Evolutionary conservation across 2,113 vertebrate species (phyloP).

Genomic region (Oryzias woworae): DNA sequence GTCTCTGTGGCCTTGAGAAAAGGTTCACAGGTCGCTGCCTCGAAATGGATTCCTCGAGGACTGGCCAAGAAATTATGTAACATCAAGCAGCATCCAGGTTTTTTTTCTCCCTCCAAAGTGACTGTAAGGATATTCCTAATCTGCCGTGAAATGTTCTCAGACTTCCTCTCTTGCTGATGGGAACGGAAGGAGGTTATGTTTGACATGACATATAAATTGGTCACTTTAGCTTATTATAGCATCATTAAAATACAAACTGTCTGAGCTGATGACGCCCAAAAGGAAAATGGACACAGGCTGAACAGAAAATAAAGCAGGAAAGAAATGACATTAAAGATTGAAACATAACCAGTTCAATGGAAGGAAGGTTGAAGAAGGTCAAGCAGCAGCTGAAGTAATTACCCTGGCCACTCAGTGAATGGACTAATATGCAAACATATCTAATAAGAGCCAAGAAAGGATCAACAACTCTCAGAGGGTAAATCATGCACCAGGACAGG

Average conservation of each 20-base stretch:
- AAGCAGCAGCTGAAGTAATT: conserved; percentile 8
- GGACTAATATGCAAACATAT: conserved; percentile 33
- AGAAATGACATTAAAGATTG: not conserved
- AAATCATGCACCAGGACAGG: conserved; percentile 25
- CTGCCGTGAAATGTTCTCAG: conserved; percentile 10
- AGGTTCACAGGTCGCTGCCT: conserved; percentile 43
- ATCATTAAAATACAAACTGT: conserved; percentile 18
- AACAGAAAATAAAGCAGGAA: not conserved
- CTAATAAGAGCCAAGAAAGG: conserved; percentile 17
- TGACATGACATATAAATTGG: conserved; percentile 14
- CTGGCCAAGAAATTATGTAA: conserved; percentile 51
- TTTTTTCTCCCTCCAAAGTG: conserved; percentile 43
- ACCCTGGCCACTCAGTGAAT: conserved; percentile 7
- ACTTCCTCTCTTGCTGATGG: conserved; percentile 33
- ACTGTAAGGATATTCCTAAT: conserved; percentile 37
- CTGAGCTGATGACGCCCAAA: conserved; percentile 11
- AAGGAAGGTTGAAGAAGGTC: not conserved
- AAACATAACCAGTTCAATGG: not conserved
- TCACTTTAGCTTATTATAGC: conserved; percentile 24
- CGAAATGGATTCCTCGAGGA: conserved; percentile 23
- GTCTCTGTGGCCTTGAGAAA: conserved; percentile 25
- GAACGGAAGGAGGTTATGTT: conserved; percentile 2
- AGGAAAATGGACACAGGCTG: not conserved
- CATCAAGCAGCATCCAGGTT: conserved; percentile 1
- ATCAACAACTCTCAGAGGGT: conserved; percentile 30